A percentile compares a stretch with the other conserved stretches of the same genome.
Conservation (phyloP, 2,113 vertebrate species). For the Brachypodius melanocephalos region DNA sequence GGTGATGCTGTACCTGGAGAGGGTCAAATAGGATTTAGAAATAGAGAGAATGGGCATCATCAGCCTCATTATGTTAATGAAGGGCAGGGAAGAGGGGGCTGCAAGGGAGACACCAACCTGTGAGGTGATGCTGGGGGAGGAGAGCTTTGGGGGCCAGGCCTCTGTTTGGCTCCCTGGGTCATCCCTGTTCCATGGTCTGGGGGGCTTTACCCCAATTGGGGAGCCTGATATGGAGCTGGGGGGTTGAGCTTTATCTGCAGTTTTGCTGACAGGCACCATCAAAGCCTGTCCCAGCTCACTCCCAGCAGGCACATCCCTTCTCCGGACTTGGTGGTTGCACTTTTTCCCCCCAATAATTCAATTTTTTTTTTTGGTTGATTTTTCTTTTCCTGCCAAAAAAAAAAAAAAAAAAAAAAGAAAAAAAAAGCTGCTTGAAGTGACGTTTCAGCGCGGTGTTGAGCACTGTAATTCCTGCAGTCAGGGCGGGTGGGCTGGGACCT, state of each 20-base stretch:
- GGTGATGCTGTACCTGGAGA: not conserved
- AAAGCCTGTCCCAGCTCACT: not conserved
- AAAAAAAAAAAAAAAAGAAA: not conserved
- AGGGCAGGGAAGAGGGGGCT: not conserved
- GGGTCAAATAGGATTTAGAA: not conserved
- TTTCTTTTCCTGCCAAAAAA: not conserved
- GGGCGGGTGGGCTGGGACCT: not conserved
- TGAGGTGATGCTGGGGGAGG: not conserved
- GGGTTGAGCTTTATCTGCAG: not conserved
- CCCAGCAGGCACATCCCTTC: not conserved
- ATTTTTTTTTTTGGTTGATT: not conserved
- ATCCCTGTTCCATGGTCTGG: not conserved
- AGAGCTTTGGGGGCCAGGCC: not conserved
- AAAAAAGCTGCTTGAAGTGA: constrained; percentile 52
- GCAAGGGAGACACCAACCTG: not conserved
- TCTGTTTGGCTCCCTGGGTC: not conserved
- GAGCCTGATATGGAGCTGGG: fast-evolving
- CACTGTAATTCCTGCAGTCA: not conserved
- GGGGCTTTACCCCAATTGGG: not conserved
- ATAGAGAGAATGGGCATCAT: not conserved
- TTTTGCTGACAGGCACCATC: not conserved
- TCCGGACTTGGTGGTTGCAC: not conserved
- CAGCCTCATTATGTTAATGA: not conserved
- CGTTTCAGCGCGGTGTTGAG: constrained; percentile 35
- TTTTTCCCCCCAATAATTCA: not conserved